Evolutionary conservation across 1,140 invertebrate species (phyloP).

Genomic region (Drosophila prosaltans): DNA sequence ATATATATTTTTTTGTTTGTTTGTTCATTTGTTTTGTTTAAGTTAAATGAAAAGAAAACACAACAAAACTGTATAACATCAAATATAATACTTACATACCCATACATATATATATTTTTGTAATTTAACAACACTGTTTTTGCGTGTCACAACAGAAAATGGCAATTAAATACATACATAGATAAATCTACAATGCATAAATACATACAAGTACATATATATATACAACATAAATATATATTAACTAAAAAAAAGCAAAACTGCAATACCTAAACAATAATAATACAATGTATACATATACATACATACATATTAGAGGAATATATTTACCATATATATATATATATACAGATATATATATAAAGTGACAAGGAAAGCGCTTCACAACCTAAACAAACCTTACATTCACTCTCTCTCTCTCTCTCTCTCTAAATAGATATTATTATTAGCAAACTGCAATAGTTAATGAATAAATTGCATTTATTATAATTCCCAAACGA

Average conservation of each 20-base stretch:
- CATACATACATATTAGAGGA: constrained; percentile 49
- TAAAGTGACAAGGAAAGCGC: constrained; percentile 27
- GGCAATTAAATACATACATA: constrained; percentile 23
- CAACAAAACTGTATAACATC: constrained; percentile 43
- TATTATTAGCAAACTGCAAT: constrained; percentile 35
- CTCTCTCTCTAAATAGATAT: constrained; percentile 29
- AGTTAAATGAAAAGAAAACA: constrained; percentile 30
- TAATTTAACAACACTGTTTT: constrained; percentile 74
- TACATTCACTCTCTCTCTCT: constrained; percentile 4
- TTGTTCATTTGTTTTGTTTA: constrained; percentile 34
- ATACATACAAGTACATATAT: constrained; percentile 19
- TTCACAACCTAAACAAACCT: constrained; percentile 22
- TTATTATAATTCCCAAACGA: constrained; percentile 61
- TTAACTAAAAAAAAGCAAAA: constrained; percentile 54
- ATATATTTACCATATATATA: constrained; percentile 67
- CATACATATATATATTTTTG: constrained; percentile 59
- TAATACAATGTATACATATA: constrained; percentile 56
- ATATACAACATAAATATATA: constrained; percentile 49
- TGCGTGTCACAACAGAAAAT: constrained; percentile 64
- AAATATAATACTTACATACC: constrained; percentile 19
- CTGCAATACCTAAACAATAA: constrained; percentile 70
- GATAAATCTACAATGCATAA: constrained; percentile 30
- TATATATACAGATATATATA: constrained; percentile 50
- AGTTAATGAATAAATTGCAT: constrained; percentile 69
- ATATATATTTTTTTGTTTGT: constrained; percentile 42